phyloP scores from a whole-genome alignment of 2,888 invertebrate species.

The Petrolisthes manimaculis region DNA sequence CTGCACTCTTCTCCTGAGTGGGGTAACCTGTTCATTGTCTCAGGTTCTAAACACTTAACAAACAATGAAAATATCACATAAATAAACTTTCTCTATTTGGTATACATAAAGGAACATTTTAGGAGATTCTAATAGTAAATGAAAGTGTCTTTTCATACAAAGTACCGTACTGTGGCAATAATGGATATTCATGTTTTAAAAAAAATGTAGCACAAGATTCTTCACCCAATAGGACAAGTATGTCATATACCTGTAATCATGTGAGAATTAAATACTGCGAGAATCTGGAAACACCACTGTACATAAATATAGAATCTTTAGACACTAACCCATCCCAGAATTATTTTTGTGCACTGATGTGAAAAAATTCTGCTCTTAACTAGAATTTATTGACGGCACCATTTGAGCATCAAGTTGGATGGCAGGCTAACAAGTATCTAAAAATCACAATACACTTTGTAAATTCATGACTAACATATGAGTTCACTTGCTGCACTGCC shows the following conservation, averaged over 20 bases:
- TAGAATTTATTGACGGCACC: conserved; percentile 39
- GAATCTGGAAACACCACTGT: too few relatives aligned
- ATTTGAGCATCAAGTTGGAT: conserved; percentile 43
- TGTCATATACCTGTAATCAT: too few relatives aligned
- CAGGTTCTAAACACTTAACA: not conserved
- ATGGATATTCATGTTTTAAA: too few relatives aligned
- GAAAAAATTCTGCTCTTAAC: not conserved
- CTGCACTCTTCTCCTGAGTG: too few relatives aligned
- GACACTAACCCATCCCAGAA: not conserved
- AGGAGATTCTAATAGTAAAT: conserved; percentile 31
- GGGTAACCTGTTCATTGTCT: too few relatives aligned
- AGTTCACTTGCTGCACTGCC: not conserved
- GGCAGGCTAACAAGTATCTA: not conserved
- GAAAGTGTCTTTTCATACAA: conserved; percentile 6
- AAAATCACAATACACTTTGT: not conserved
- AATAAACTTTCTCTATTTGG: conserved; percentile 25
- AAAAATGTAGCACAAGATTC: too few relatives aligned
- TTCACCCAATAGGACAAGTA: too few relatives aligned
- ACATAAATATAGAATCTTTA: not conserved
- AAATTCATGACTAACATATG: not conserved
- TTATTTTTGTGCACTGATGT: conserved; percentile 10
- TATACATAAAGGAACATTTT: conserved; percentile 39
- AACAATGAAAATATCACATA: conserved; percentile 3
- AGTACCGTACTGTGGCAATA: too few relatives aligned
- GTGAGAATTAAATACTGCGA: too few relatives aligned